Evolutionary conservation across 1,140 invertebrate species (phyloP), one percentile per base, ranked within the genome.

Genomic region (Trichonephila clavata): DNA sequence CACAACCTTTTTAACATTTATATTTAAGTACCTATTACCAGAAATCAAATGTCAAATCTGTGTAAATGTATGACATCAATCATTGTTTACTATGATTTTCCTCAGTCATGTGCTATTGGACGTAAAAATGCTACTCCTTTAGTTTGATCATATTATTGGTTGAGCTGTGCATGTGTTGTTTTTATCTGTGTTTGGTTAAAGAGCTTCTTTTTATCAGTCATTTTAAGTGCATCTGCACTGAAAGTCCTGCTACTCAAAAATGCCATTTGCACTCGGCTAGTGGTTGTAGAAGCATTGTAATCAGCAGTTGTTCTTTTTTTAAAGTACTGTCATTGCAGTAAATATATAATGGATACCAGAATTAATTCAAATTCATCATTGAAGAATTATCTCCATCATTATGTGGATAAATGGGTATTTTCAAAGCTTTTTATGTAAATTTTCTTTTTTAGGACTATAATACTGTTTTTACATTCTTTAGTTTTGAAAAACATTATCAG

Each of bases 151-250:
- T 83, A 16, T 50, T 83, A 83, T 83, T 83, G 81, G 81, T 27
- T 50, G 43, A 83, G 71, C 71, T 77, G 27, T 59, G 2, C 32
- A 1, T 39, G 32, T 39, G 32, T 39, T 39, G 50, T 50, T 50
- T 87, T 87, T 87, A 87, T 87, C 86, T 65, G 59, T 87, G 86
- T 87, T 87, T 87, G 60, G 86, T 87, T 87, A 87, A 87, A 87
- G 60, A 24, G 10, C 86, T 57, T 43, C 59, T 87, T 60, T 87
- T 87, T 87, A 87, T 87, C 86, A 87, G 50, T 8, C 21, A 87
- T 87, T 63, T 83, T 87, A 21, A 87, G 86, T 87, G 86, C 86
- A 63, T 18, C 20, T 61, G 86, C 50, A 87, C 86, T 87, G 50
- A 50, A 10, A 65, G 60, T 63, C 61, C n/a, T 63, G 7, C 21